phyloP scores from a whole-genome alignment of 2,797 vertebrate species.

The Protonibea diacanthus region DNA sequence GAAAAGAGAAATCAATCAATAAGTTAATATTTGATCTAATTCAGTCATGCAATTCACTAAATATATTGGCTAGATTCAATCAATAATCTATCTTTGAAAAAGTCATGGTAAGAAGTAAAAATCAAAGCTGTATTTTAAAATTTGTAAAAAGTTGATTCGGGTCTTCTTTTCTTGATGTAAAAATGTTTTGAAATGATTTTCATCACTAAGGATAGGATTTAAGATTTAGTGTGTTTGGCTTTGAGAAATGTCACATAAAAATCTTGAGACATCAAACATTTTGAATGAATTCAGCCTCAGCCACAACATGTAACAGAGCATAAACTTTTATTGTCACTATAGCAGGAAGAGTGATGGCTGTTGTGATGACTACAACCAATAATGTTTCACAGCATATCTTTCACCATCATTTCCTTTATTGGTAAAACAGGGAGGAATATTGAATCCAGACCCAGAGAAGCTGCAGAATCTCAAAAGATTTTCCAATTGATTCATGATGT shows the following conservation, averaged over 20 bases:
- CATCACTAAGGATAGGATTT: not conserved
- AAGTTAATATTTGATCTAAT: not conserved
- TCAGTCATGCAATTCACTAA: not conserved
- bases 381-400: constrained; percentile 68
- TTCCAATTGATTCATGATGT: constrained; percentile 74
- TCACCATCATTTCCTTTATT: constrained; percentile 58
- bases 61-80: not conserved
- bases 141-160: not conserved
- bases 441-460: constrained; percentile 62
- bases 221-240: not conserved
- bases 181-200: not conserved
- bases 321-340: constrained; percentile 52
- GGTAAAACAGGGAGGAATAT: constrained; percentile 63
- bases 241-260: constrained; percentile 1
- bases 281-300: constrained; percentile 7
- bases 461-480: constrained; percentile 46
- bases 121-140: not conserved
- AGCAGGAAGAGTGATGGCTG: constrained; percentile 43
- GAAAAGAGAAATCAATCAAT: constrained; percentile 7
- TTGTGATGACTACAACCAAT: constrained; percentile 47
- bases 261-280: not conserved
- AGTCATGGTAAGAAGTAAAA: not conserved
- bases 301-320: constrained; percentile 30
- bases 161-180: not conserved
- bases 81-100: not conserved